Evolutionary conservation across 2,888 invertebrate genomes (phyloP).

Genomic region (Diadromus collaris): DNA sequence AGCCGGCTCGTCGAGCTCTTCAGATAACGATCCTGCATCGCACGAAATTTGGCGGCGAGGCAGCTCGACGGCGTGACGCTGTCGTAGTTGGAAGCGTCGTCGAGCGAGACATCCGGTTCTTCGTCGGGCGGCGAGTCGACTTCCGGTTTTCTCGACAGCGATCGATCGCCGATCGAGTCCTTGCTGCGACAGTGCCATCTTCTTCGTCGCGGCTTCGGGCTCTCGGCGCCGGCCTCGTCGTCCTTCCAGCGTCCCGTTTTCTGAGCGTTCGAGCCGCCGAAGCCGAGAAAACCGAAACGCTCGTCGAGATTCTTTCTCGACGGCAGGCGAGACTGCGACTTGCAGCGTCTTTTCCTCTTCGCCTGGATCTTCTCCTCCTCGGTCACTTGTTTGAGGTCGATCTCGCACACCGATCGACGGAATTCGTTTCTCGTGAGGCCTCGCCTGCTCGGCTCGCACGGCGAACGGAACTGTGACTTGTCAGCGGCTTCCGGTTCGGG

Average conservation of each 20-base stretch:
- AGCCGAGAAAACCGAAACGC: slow-evolving; percentile 71
- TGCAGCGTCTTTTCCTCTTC: slow-evolving; percentile 75
- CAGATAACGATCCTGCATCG: slow-evolving; percentile 87
- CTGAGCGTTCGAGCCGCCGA: slow-evolving; percentile 66
- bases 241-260: slow-evolving; percentile 59
- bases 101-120: slow-evolving; percentile 18
- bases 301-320: slow-evolving; percentile 64
- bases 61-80: slow-evolving; percentile 80
- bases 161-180: slow-evolving; percentile 50
- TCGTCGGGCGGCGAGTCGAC: slow-evolving; percentile 33
- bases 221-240: slow-evolving; percentile 58
- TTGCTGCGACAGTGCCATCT: slow-evolving; percentile 66
- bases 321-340: slow-evolving; percentile 75
- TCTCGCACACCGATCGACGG: slow-evolving; percentile 74
- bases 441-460: slow-evolving; percentile 70
- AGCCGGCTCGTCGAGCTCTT: slow-evolving; percentile 87
- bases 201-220: slow-evolving; percentile 60
- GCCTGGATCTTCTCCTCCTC: slow-evolving; percentile 71
- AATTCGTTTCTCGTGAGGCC: slow-evolving; percentile 71
- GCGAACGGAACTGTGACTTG: slow-evolving; percentile 70
- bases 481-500: slow-evolving; percentile 66
- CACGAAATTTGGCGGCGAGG: slow-evolving; percentile 86
- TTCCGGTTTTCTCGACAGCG: slow-evolving; percentile 11
- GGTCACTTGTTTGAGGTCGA: slow-evolving; percentile 72
- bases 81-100: slow-evolving; percentile 68